phyloP scores from a whole-genome alignment of 1,140 invertebrate genomes.

The Drosophila tristis region DNA sequence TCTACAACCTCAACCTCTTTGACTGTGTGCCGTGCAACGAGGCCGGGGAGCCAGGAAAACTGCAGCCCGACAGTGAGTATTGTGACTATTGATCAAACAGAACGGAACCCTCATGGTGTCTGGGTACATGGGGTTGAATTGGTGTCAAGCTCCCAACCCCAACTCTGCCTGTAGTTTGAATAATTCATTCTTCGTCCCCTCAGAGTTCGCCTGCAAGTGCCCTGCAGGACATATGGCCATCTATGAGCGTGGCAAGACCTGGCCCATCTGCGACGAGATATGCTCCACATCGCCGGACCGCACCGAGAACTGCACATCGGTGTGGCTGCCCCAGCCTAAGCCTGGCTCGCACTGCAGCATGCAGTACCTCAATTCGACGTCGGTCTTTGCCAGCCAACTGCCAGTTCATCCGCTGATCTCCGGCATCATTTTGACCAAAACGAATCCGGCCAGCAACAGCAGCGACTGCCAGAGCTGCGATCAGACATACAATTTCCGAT shows the following conservation, averaged over 20 bases:
- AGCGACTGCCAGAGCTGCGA: slow-evolving; percentile 67
- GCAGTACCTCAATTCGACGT: slow-evolving; percentile 54
- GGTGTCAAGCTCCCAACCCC: neutral
- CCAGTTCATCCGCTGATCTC: slow-evolving; percentile 26
- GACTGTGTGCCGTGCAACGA: slow-evolving; percentile 65
- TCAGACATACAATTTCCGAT: slow-evolving; percentile 63
- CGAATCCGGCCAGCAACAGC: slow-evolving; percentile 31
- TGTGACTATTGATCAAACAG: slow-evolving; percentile 76
- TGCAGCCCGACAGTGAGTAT: slow-evolving; percentile 79
- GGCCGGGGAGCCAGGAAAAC: slow-evolving; percentile 41
- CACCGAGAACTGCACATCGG: slow-evolving; percentile 37
- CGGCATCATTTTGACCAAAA: slow-evolving; percentile 40
- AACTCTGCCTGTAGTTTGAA: neutral
- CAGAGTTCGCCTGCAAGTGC: slow-evolving; percentile 68
- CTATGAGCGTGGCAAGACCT: slow-evolving; percentile 61
- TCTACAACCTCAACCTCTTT: slow-evolving; percentile 79
- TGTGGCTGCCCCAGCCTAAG: slow-evolving; percentile 19
- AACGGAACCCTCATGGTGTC: neutral
- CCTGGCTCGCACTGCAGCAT: slow-evolving; percentile 23
- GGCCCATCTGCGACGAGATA: slow-evolving; percentile 63
- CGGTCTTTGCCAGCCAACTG: slow-evolving; percentile 28
- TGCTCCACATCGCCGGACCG: slow-evolving; percentile 34
- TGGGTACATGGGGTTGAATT: neutral
- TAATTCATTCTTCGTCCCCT: neutral
- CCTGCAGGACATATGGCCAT: slow-evolving; percentile 49